These are phyloP conservation scores for Trissolcus brochymenae DNA, from an alignment of 2,888 invertebrate genomes.

Conservation along the genomic window DNA sequence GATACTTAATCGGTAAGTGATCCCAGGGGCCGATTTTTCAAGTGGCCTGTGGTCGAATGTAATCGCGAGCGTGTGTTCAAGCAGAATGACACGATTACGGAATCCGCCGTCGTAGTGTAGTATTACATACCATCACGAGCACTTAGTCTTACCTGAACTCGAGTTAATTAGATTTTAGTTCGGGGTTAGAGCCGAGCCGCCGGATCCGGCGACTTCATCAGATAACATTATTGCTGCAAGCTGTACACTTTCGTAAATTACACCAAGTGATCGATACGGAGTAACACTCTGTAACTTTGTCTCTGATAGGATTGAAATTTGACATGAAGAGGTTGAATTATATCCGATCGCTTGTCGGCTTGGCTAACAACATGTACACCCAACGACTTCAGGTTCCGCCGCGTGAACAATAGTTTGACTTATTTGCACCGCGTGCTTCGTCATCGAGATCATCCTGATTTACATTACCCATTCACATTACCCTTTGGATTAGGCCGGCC, in stretches of 20 bases:
- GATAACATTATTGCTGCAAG: conserved; percentile 54
- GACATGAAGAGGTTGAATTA: conserved; percentile 25
- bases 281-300: conserved; percentile 34
- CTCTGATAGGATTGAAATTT: conserved; percentile 42
- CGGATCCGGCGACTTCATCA: conserved; percentile 49
- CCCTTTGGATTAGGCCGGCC: conserved; percentile 18
- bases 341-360: conserved; percentile 20
- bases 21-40: conserved; percentile 1
- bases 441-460: not conserved
- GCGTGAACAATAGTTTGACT: too few species aligned
- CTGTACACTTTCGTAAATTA: conserved; percentile 52
- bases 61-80: conserved; percentile 34
- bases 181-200: conserved; percentile 39
- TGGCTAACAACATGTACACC: conserved; percentile 3
- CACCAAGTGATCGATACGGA: conserved; percentile 43
- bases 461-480: not conserved
- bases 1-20: not conserved
- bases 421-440: too few species aligned
- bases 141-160: conserved; percentile 55
- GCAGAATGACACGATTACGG: conserved; percentile 54
- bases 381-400: too few species aligned
- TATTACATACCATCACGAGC: conserved; percentile 50
- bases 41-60: conserved; percentile 29
- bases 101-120: conserved; percentile 35
- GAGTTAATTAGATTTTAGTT: conserved; percentile 55